Evolutionary conservation across 2,888 invertebrate genomes (phyloP), one percentile per base, ranked within the genome.

Genomic region (Ecdyonurus torrentis): DNA sequence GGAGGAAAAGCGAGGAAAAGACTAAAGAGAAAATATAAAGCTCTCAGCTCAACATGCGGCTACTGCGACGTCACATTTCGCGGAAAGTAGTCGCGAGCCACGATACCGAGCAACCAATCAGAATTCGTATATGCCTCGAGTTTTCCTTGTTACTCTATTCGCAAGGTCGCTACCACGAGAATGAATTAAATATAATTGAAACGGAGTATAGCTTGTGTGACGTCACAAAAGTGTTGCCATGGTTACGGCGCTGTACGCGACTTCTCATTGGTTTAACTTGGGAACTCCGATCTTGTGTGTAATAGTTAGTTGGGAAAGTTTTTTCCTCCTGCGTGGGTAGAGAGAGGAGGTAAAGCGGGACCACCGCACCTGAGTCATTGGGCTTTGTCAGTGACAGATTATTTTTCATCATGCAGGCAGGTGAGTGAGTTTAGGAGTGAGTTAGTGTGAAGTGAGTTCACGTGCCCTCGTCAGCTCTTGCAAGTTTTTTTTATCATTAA

Each of bases 71-170:
- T 37, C 37, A 37, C 37, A 37, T 15, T 37, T 37, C 37, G 37
- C 15, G 37, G 37, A 37, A 37, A 37, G 15, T 15, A 5, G 15
- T 15, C 15, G 37, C 15, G 37, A 37, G 37, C 37, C 37, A 37
- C 37, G 37, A 10, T 37, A 37, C 7, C 37, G 55, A 58, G 58
- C 58, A 58, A 58, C 62, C 62, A 62, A 62, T 62, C 58, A 37
- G 62, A 62, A 15, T 58, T 53, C 62, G 23, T 22, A 20, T 37
- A 53, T 53, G 37, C 55, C 58, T 62, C 62, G 37, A 62, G 62
- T 62, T 62, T 62, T 62, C 62, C 62, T 62, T 58, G 53, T 62
- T 62, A 55, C 58, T 50, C 58, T 62, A 23, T 58, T 37, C 20
- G 58, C 62, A 37, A 37, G 37, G 37, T 37, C 37, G 37, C 15